These are phyloP conservation scores for Galeopsomyia nigrocyanea DNA, from an alignment of 2,888 invertebrate genomes.

Conservation along the genomic window DNA sequence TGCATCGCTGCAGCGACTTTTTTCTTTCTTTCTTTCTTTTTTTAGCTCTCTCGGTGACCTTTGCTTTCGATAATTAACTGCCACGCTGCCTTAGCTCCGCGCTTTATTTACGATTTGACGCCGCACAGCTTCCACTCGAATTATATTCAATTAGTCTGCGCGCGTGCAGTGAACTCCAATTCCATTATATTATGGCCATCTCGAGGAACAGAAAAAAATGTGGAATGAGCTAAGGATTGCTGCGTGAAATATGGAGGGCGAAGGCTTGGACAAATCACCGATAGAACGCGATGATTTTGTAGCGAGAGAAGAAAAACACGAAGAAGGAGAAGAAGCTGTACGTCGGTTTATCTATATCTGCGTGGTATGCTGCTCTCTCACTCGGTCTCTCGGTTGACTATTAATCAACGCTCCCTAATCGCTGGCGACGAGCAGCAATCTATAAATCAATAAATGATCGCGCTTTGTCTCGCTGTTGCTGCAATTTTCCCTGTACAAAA, in stretches of 20 bases:
- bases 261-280: conserved; percentile 55
- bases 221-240: background rate
- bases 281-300: conserved; percentile 52
- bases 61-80: conserved; percentile 44
- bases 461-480: conserved; percentile 32
- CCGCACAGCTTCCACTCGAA: conserved; percentile 17
- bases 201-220: conserved; percentile 13
- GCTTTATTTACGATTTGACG: conserved; percentile 19
- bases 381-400: conserved; percentile 55
- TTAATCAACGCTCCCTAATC: conserved; percentile 63
- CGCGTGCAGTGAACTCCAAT: conserved; percentile 11
- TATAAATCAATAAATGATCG: conserved; percentile 62
- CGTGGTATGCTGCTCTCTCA: conserved; percentile 19
- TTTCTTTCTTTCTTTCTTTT: conserved; percentile 27
- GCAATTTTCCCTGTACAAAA: background rate
- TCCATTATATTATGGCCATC: background rate
- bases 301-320: conserved; percentile 13
- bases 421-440: conserved; percentile 56
- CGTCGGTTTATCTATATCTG: conserved; percentile 2
- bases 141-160: conserved; percentile 30
- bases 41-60: conserved; percentile 12
- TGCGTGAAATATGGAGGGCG: conserved; percentile 50
- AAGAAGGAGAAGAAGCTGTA: conserved; percentile 49
- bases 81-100: conserved; percentile 16
- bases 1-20: conserved; percentile 44